These are phyloP conservation scores for Drosophila antonietae DNA, from an alignment of 2,888 invertebrate species.

Conservation along the genomic window DNA sequence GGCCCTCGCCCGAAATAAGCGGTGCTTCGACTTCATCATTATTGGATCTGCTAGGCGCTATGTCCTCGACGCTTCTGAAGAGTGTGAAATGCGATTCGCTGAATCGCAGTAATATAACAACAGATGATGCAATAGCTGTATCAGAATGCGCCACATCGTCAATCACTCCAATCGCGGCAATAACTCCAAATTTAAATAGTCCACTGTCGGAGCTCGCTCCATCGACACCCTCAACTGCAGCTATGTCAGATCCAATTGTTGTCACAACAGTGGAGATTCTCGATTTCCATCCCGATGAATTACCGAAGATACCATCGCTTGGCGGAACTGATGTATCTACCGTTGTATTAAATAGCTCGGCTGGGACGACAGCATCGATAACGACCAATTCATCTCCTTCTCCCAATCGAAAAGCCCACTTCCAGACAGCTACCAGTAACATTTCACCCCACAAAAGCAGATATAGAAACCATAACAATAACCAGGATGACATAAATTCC, in stretches of 20 bases:
- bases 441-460: constrained; percentile 59
- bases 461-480: constrained; percentile 76
- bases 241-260: constrained; percentile 66
- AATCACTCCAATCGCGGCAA: constrained; percentile 49
- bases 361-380: constrained; percentile 74
- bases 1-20: constrained; percentile 41
- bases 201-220: constrained; percentile 61
- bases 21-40: constrained; percentile 60
- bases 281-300: constrained; percentile 58
- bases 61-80: constrained; percentile 61
- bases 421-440: constrained; percentile 15
- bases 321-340: constrained; percentile 54
- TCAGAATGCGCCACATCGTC: constrained; percentile 53
- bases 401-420: constrained; percentile 45
- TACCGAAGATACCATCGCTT: constrained; percentile 65
- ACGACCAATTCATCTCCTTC: constrained; percentile 64
- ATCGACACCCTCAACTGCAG: constrained; percentile 60
- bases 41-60: constrained; percentile 41
- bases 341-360: constrained; percentile 67
- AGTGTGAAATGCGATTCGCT: constrained; percentile 20
- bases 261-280: constrained; percentile 67
- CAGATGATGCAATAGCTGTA: constrained; percentile 35
- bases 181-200: constrained; percentile 45
- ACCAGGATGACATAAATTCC: constrained; percentile 83
- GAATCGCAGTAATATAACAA: constrained; percentile 22